Evolutionary conservation across 2,797 vertebrate genomes (phyloP), one percentile per base, ranked within the genome.

Genomic region (Eleutherodactylus coqui): DNA sequence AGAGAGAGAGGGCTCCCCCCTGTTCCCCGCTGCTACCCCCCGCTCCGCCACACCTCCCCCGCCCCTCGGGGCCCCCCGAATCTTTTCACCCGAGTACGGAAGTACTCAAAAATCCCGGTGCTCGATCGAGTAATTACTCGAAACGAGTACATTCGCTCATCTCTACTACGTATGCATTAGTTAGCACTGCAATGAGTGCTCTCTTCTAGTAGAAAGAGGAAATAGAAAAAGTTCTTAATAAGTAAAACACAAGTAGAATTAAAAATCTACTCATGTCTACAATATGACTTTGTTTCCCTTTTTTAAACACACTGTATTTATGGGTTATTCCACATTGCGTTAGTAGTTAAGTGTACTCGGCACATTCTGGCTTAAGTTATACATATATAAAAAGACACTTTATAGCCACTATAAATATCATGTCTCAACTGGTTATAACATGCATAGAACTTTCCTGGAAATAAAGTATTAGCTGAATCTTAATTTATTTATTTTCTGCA

Each of bases 401-500:
- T 70, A 81, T 32, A 69, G 45, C 29, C 41, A 49, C 62, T 81
- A 70, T 53, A 82, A 82, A 82, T 82, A 82, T 82, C 62, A 47
- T 64, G 78, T 64, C 55, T 64, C 60, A 55, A 51, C 41, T 72
- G 49, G 64, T 82, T 82, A 47, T 38, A 82, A 6, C 19, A 53
- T 21, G 24, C 47, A 55, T 58, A 70, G 51, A 69, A 82, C 32
- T 73, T 82, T 82, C 80, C 32, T 38, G 47, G 67, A 72, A 72
- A 82, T 82, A 82, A n/a, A 82, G 32, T 55, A 55, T 82, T 82
- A 55, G 49, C 64, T 55, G 67, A 67, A 49, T 41, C 43, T 72
- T n/a, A 53, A 72, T 82, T n/a, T 72, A 82, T 82, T 82, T 55
- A 53, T 72, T 72, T 53, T 82, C 36, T 72, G 47, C 79, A 49